Evolutionary conservation across 2,113 vertebrate species (phyloP).

Genomic region (Eurypyga helias): DNA sequence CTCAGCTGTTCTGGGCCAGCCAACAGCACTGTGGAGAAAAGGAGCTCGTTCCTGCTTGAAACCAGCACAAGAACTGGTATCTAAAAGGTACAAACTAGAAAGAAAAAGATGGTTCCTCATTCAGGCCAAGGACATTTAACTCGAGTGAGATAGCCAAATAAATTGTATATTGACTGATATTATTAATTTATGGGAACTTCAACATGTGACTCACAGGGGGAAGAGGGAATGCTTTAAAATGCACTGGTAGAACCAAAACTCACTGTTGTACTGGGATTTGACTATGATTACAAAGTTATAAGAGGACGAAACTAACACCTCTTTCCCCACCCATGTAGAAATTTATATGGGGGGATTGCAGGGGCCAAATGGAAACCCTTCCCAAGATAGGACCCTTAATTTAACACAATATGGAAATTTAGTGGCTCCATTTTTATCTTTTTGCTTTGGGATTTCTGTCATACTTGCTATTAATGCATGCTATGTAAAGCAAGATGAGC

Average conservation of each 20-base stretch:
- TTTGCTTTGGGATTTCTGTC: neutral
- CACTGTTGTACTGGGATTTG: neutral
- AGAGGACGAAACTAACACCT: neutral
- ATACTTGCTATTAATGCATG: neutral
- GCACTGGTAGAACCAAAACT: neutral
- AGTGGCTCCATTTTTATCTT: neutral
- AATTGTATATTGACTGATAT: neutral
- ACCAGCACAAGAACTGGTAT: no score
- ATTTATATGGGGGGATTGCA: accelerated
- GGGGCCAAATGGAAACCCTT: neutral
- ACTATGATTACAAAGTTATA: neutral
- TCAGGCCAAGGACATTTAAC: neutral
- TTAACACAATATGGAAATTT: neutral
- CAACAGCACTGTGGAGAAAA: no score
- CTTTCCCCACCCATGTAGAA: neutral
- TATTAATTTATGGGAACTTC: neutral
- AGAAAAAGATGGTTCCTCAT: neutral
- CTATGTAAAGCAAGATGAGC: neutral
- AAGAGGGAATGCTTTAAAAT: neutral
- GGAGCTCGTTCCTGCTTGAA: no score
- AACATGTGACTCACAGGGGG: accelerated
- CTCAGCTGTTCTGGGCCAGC: no score
- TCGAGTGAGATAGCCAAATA: neutral
- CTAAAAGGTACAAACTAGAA: neutral
- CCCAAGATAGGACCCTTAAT: accelerated